Conservation (phyloP, 2,113 vertebrate species). For the Furnarius figulus region DNA sequence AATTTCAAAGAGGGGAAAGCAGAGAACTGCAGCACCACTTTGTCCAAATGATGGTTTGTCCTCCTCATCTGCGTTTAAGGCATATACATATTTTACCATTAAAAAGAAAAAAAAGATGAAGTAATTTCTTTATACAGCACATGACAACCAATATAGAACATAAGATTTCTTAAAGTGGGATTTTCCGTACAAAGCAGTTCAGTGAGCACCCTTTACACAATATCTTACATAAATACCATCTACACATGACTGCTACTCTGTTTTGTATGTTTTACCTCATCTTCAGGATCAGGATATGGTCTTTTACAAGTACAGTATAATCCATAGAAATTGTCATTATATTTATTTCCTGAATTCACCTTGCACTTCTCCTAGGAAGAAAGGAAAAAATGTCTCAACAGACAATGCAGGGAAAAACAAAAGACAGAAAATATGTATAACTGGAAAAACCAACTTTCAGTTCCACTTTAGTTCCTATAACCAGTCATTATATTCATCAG, state of each 20-base stretch:
- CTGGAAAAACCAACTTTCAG: background rate
- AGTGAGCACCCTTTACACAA: background rate
- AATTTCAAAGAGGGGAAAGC: background rate
- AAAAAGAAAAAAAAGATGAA: background rate
- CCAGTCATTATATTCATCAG: background rate
- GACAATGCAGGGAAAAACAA: background rate
- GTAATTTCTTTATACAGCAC: background rate
- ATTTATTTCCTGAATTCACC: conserved; percentile 84
- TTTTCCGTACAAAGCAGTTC: background rate
- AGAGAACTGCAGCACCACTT: background rate
- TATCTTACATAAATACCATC: background rate
- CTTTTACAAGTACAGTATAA: conserved; percentile 93
- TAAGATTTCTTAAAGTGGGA: background rate
- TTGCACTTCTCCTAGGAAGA: conserved; percentile 82
- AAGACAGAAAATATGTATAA: background rate
- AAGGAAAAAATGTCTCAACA: background rate
- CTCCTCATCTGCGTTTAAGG: background rate
- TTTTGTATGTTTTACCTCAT: conserved; percentile 79
- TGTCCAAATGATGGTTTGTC: background rate
- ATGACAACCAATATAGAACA: background rate
- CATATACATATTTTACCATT: background rate
- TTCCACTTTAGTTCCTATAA: background rate
- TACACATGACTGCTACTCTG: background rate
- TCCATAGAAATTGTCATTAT: conserved; percentile 93
- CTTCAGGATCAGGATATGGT: conserved; percentile 90